Conservation (phyloP, 1,140 invertebrate genomes). For the Platyscapa corneri region DNA sequence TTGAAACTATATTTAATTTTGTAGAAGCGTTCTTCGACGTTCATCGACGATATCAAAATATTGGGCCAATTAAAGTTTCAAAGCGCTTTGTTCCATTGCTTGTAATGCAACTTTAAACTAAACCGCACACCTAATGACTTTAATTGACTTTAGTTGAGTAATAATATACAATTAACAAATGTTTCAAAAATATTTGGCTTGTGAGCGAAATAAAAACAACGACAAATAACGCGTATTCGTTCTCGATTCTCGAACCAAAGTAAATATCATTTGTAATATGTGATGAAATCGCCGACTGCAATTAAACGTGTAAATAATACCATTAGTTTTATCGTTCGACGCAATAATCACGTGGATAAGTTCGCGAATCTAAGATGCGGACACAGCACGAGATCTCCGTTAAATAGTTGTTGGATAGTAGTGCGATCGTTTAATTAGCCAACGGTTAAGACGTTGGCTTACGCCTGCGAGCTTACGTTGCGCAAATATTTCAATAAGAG, state of each 20-base stretch:
- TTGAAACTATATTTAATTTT: no score
- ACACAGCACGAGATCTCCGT: not conserved
- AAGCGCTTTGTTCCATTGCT: no score
- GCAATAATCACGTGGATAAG: not conserved
- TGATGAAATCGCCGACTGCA: not conserved
- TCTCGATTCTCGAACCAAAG: not conserved
- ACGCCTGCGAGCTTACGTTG: no score
- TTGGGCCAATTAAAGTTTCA: no score
- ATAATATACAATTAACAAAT: no score
- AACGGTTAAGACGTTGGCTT: not conserved
- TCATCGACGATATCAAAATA: no score
- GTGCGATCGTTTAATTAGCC: not conserved
- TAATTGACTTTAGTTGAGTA: no score
- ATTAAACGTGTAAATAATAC: conserved; percentile 18
- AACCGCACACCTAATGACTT: no score
- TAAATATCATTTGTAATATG: not conserved
- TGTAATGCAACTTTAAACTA: no score
- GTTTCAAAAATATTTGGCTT: no score
- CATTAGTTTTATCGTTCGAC: not conserved
- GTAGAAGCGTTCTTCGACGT: no score
- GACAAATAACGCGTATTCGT: not conserved
- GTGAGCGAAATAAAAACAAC: not conserved
- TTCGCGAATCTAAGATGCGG: not conserved
- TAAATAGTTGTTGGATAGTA: not conserved
- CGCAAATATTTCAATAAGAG: no score